These are phyloP conservation scores for Scolopax mira DNA, from an alignment of 2,113 vertebrate genomes.

Conservation along the genomic window DNA sequence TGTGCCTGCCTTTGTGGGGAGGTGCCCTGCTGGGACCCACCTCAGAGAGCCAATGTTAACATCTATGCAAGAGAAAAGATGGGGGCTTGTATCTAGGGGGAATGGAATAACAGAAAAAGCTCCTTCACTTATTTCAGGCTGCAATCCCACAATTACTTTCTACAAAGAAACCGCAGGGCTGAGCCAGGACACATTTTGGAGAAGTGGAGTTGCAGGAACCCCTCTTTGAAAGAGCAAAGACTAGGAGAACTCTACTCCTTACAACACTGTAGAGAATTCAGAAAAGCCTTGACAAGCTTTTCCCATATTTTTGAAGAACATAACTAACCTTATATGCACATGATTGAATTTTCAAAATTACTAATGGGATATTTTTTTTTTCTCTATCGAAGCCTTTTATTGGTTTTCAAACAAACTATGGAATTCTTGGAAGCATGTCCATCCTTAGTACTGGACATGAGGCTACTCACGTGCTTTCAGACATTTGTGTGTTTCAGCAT, in stretches of 20 bases:
- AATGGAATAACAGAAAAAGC: neutral
- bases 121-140: neutral
- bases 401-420: neutral
- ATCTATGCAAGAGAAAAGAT: neutral
- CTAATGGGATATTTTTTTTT: neutral
- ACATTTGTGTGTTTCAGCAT: neutral
- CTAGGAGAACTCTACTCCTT: neutral
- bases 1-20: neutral
- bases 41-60: neutral
- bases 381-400: neutral
- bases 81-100: neutral
- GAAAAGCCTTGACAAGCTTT: neutral
- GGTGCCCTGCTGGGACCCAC: neutral
- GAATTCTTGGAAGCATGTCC: neutral
- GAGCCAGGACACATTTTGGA: neutral
- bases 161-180: neutral
- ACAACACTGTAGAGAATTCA: neutral
- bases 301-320: neutral
- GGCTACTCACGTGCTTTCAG: neutral
- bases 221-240: neutral
- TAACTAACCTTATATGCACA: neutral
- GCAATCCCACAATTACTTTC: neutral
- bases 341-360: neutral
- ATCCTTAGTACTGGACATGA: neutral
- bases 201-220: neutral